These are phyloP conservation scores for Acrossocheilus fasciatus DNA, from an alignment of 2,797 vertebrate genomes.

Conservation along the genomic window DNA sequence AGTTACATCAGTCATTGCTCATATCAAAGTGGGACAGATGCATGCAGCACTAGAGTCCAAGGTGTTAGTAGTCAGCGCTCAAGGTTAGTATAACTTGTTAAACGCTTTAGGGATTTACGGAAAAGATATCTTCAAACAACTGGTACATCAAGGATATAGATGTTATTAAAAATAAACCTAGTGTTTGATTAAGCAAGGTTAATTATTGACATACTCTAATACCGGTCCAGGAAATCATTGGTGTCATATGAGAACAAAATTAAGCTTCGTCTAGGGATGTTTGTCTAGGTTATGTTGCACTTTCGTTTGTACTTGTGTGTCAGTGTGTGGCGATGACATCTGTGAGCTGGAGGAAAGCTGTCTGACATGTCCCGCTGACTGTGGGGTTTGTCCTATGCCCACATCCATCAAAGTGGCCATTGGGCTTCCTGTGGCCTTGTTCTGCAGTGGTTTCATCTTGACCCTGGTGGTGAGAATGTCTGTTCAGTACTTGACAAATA, in stretches of 20 bases:
- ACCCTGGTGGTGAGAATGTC: constrained; percentile 77
- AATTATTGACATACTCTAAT: constrained; percentile 26
- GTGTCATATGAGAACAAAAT: background rate
- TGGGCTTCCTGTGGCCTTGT: constrained; percentile 77
- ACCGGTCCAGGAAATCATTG: background rate
- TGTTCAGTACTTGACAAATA: background rate
- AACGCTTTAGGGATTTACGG: background rate
- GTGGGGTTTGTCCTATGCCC: constrained; percentile 81
- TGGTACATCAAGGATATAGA: constrained; percentile 2
- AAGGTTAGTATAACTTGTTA: constrained; percentile 70
- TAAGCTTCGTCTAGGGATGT: background rate
- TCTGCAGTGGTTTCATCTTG: constrained; percentile 80
- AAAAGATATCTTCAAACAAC: background rate
- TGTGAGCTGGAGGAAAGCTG: constrained; percentile 81
- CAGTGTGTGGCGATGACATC: constrained; percentile 79
- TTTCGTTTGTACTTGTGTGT: constrained; percentile 24
- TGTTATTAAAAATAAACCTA: background rate
- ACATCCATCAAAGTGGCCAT: constrained; percentile 78
- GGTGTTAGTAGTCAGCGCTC: constrained; percentile 78
- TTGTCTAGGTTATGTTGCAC: background rate
- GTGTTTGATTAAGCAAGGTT: background rate
- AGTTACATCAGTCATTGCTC: constrained; percentile 81
- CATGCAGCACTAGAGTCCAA: constrained; percentile 81
- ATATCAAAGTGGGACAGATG: constrained; percentile 81
- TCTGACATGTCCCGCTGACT: constrained; percentile 82